Conservation (phyloP, 2,113 vertebrate genomes). For the Percina caprodes region DNA sequence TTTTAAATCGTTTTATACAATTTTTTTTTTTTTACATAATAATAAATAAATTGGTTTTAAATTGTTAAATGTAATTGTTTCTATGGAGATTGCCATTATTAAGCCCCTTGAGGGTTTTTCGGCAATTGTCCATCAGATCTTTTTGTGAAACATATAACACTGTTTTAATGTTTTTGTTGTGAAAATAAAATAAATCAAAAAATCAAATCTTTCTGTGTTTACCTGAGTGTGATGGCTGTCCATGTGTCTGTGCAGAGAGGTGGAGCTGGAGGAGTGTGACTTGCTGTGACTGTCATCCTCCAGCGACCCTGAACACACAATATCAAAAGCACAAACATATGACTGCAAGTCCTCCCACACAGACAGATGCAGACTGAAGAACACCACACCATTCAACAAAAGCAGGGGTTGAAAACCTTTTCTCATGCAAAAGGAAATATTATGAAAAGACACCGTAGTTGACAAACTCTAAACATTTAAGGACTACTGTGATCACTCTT, state of each 20-base stretch:
- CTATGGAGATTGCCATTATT: too few species aligned
- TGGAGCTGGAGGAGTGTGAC: constrained; percentile 80
- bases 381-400: constrained; percentile 18
- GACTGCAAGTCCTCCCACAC: constrained; percentile 27
- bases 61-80: too few species aligned
- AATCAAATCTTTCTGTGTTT: constrained; percentile 69
- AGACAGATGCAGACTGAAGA: constrained; percentile 24
- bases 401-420: background rate
- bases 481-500: background rate
- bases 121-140: too few species aligned
- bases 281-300: constrained; percentile 90
- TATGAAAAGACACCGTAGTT: background rate
- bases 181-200: too few species aligned
- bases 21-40: too few species aligned
- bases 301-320: constrained; percentile 83
- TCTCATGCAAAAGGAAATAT: background rate
- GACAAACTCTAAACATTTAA: background rate
- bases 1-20: too few species aligned
- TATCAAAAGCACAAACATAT: constrained; percentile 7
- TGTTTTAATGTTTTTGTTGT: too few species aligned
- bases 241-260: constrained; percentile 87
- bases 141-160: too few species aligned
- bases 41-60: too few species aligned
- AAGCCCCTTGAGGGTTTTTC: too few species aligned
- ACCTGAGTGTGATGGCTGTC: constrained; percentile 95